Evolutionary conservation across 2,888 invertebrate species (phyloP).

Genomic region (Orthosia gothica): DNA sequence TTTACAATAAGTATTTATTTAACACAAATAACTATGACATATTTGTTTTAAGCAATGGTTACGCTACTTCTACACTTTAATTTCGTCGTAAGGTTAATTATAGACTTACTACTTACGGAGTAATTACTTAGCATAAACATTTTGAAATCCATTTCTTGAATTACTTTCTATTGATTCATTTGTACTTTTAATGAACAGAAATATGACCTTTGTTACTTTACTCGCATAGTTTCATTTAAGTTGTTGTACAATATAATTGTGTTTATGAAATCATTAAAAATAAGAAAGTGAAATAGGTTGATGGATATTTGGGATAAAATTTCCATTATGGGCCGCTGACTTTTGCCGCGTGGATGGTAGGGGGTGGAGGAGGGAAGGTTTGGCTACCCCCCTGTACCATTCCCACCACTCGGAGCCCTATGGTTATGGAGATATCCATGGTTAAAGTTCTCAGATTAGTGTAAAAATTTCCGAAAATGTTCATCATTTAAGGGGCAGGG

Average conservation of each 20-base stretch:
- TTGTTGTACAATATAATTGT: conserved; percentile 1
- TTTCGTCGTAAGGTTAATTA: not conserved
- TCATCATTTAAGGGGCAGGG: too few relatives aligned
- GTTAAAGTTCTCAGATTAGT: too few relatives aligned
- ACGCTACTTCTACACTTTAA: not conserved
- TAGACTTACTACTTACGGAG: not conserved
- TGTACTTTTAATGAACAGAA: conserved; percentile 7
- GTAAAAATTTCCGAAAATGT: too few relatives aligned
- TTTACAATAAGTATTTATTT: conserved; percentile 10
- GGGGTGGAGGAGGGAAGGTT: too few relatives aligned
- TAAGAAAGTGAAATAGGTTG: conserved; percentile 23
- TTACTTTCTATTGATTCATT: conserved; percentile 14
- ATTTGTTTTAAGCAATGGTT: conserved; percentile 10
- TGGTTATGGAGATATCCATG: too few relatives aligned
- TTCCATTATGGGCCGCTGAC: too few relatives aligned
- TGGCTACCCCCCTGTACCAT: too few relatives aligned
- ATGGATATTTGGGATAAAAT: too few relatives aligned
- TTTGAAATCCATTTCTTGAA: conserved; percentile 16
- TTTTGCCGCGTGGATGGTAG: too few relatives aligned
- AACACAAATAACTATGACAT: conserved; percentile 20
- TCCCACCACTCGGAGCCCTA: too few relatives aligned
- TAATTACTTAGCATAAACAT: conserved; percentile 3
- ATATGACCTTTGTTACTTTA: conserved; percentile 12
- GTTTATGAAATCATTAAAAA: conserved; percentile 15
- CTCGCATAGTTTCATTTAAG: conserved; percentile 24